These are phyloP conservation scores for Drosophila maculinotata DNA, from an alignment of 2,888 invertebrate species.

Conservation along the genomic window DNA sequence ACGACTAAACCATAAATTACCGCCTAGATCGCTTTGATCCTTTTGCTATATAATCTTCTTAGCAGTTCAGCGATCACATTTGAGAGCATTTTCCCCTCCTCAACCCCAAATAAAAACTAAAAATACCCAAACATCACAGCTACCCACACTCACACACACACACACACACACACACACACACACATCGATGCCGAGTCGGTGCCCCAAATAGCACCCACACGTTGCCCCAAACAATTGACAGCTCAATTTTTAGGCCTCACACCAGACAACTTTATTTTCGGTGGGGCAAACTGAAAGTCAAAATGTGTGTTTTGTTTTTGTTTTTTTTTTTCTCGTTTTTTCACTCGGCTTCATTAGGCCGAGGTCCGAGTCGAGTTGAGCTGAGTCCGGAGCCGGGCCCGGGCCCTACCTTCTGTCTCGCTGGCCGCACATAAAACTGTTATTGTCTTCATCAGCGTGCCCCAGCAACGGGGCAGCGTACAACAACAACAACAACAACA, in stretches of 20 bases:
- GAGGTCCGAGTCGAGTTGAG: slow-evolving; percentile 30
- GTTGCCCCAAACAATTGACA: slow-evolving; percentile 66
- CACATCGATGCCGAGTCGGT: slow-evolving; percentile 29
- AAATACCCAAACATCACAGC: slow-evolving; percentile 28
- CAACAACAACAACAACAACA: slow-evolving; percentile 37
- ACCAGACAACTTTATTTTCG: slow-evolving; percentile 38
- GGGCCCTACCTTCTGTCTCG: slow-evolving; percentile 25
- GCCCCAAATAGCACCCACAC: slow-evolving; percentile 74
- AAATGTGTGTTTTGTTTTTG: slow-evolving; percentile 42
- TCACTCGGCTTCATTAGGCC: slow-evolving; percentile 74
- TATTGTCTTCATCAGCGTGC: slow-evolving; percentile 76
- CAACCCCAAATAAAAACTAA: slow-evolving; percentile 37
- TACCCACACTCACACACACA: slow-evolving; percentile 7
- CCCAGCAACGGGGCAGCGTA: slow-evolving; percentile 64
- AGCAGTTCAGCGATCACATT: slow-evolving; percentile 12
- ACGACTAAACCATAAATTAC: slow-evolving; percentile 24
- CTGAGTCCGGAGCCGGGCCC: slow-evolving; percentile 11
- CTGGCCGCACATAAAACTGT: slow-evolving; percentile 75
- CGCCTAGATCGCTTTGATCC: slow-evolving; percentile 20
- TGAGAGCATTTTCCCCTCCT: slow-evolving; percentile 7
- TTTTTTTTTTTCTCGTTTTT: slow-evolving; percentile 16
- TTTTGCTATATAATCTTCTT: slow-evolving; percentile 32
- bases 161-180: slow-evolving; percentile 1
- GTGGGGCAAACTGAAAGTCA: slow-evolving; percentile 44
- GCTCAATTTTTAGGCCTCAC: slow-evolving; percentile 70